phyloP scores from a whole-genome alignment of 2,888 invertebrate species.

The Masnerella sp. region DNA sequence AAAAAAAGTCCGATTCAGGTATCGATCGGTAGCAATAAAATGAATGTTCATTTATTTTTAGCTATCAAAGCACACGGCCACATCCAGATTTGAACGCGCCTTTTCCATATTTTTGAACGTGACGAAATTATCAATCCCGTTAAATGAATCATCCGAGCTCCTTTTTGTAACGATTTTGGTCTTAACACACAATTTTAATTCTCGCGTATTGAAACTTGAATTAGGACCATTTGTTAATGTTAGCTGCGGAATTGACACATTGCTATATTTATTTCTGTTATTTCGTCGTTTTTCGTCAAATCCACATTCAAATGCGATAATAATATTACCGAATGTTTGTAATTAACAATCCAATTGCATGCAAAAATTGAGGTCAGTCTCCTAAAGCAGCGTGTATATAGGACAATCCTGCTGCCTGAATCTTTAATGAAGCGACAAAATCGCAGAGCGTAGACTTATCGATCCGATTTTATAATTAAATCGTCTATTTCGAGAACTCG shows the following conservation, averaged over 20 bases:
- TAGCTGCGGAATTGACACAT: too few relatives aligned
- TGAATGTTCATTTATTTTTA: conserved; percentile 57
- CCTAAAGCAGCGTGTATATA: conserved; percentile 34
- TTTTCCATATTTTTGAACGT: conserved; percentile 8
- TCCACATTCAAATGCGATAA: too few relatives aligned
- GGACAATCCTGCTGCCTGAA: conserved; percentile 39
- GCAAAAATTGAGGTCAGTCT: conserved; percentile 39
- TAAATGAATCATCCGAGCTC: conserved; percentile 4
- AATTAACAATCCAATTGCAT: conserved; percentile 23
- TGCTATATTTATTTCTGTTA: too few relatives aligned
- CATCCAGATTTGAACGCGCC: conserved; percentile 8
- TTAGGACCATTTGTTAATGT: too few relatives aligned
- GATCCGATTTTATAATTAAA: conserved; percentile 47
- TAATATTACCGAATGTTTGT: conserved; percentile 20
- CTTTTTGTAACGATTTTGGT: not conserved
- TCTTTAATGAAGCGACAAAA: conserved; percentile 41
- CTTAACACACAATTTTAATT: too few relatives aligned
- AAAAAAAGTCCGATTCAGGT: conserved; percentile 49
- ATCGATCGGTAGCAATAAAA: conserved; percentile 54
- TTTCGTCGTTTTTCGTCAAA: too few relatives aligned
- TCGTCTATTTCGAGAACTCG: conserved; percentile 23
- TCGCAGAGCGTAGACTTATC: conserved; percentile 47
- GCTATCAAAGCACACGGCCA: conserved; percentile 29
- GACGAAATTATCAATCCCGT: conserved; percentile 3
- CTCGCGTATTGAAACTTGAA: too few relatives aligned